Base-by-base conservation (phyloP, 2,113 vertebrate genomes). In the Neodon shergylaensis region DNA sequence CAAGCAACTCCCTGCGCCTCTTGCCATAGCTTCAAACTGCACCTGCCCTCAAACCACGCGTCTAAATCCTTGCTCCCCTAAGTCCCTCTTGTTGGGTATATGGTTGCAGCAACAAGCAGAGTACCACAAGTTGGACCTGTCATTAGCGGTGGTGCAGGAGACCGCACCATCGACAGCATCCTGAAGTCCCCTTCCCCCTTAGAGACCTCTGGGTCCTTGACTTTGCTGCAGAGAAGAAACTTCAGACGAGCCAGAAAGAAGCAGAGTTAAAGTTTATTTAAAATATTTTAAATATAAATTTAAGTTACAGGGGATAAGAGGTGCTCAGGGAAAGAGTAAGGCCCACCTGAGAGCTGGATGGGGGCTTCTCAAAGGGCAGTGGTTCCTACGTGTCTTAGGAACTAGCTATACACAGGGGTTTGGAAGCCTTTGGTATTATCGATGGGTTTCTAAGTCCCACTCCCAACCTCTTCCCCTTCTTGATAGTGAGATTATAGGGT, bases 201-300 rank as follows among this genome's bases (percentile, higher is more conserved):
- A 54, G 21, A n/a, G 47, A 54, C 68, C 68, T 39, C 68, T 4
- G 44, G 85, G 39, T 52, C 47, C 68, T 88, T 39, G 66, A 28
- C 52, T 58, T 74, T 58, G 70, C 24, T 31, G 5, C 68, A 74
- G 70, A 74, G 33, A 58, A 58, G 49, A 58, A 54, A 39, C 42
- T 61, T 14, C 0, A 49, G 47, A n/a, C 2, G 24, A 74, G 49
- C 16, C 49, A 58, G 70, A 42, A 22, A 42, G 49, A 88, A 88
- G 66, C 86, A 88, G 47, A 61, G 86, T 42, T 88, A 26, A 49
- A 58, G 49, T 88, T 88, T 73, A 88, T 88, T 74, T 74, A 31
- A 58, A 88, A 74, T 54, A 88, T 42, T 88, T 88, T 88, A 74
- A 88, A 88, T 88, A 88, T 58, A 74, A 88, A 73, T 58, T 88